A percentile compares a stretch with the other conserved stretches of the same genome.
Evolutionary conservation across 2,888 invertebrate species (phyloP).

Genomic region (Lasioglossum malachurum): DNA sequence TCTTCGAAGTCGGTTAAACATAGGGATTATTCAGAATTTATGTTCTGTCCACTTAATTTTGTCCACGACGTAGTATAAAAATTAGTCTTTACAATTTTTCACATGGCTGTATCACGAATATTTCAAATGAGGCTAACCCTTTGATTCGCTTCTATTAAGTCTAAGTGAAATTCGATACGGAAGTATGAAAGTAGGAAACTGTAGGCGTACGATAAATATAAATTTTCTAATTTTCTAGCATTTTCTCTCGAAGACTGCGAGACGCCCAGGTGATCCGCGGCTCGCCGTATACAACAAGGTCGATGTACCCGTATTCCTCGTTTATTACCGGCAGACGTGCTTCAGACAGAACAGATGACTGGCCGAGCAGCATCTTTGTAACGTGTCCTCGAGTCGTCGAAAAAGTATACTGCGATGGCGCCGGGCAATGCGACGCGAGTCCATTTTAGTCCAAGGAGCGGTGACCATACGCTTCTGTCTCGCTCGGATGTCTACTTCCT

Average conservation of each 20-base stretch:
- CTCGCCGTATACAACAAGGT: background rate
- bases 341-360: conserved; percentile 25
- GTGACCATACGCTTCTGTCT: conserved; percentile 27
- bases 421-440: conserved; percentile 57
- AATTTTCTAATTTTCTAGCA: too few relatives aligned
- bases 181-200: too few relatives aligned
- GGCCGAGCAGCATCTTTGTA: conserved; percentile 16
- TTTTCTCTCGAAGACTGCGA: background rate
- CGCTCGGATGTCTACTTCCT: conserved; percentile 33
- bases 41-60: too few relatives aligned
- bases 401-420: conserved; percentile 55
- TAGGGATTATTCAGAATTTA: too few relatives aligned
- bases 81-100: background rate
- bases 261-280: background rate
- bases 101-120: too few relatives aligned
- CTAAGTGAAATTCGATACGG: too few relatives aligned
- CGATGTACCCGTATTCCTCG: background rate
- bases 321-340: conserved; percentile 11
- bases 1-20: too few relatives aligned
- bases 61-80: too few relatives aligned
- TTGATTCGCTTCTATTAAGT: too few relatives aligned
- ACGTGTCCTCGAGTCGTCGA: conserved; percentile 41
- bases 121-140: too few relatives aligned
- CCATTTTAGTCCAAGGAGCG: conserved; percentile 41
- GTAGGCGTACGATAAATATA: too few relatives aligned